phyloP scores from a whole-genome alignment of 1,140 invertebrate genomes.

The Zaprionus vittiger region DNA sequence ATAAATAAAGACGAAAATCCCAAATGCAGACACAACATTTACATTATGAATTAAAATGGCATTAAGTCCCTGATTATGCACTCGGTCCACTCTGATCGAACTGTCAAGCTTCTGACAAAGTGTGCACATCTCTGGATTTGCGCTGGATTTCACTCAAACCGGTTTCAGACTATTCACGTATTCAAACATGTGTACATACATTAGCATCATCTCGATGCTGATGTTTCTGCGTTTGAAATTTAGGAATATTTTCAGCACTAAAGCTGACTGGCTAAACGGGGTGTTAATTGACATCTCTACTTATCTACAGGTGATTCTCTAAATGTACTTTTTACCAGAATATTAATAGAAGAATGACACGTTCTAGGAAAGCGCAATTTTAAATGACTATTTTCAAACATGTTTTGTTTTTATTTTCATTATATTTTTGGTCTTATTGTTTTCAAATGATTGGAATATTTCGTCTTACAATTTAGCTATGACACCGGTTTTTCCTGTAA shows the following conservation, averaged over 20 bases:
- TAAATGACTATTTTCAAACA: not conserved
- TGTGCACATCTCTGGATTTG: slow-evolving; percentile 26
- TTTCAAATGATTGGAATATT: slow-evolving; percentile 24
- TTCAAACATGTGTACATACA: not conserved
- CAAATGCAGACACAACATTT: slow-evolving; percentile 29
- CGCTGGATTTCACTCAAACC: slow-evolving; percentile 37
- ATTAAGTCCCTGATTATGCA: slow-evolving; percentile 18
- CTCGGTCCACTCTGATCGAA: slow-evolving; percentile 5
- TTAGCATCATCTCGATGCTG: not conserved
- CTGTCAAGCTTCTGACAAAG: slow-evolving; percentile 14
- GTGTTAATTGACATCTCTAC: slow-evolving; percentile 3
- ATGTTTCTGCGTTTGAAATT: not conserved
- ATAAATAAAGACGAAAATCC: slow-evolving; percentile 22
- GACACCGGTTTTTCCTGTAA: slow-evolving; percentile 37
- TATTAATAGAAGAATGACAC: slow-evolving; percentile 3
- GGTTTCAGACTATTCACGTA: slow-evolving; percentile 15
- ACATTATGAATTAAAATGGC: slow-evolving; percentile 26
- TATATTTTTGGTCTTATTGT: not conserved
- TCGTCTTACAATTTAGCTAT: not conserved
- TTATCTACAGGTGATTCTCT: not conserved
- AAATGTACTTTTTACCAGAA: not conserved
- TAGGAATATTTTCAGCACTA: slow-evolving; percentile 2
- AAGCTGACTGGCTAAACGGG: not conserved
- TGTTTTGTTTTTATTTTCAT: not conserved
- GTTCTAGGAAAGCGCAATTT: not conserved